Evolutionary conservation across 2,797 vertebrate genomes (phyloP), one percentile per base, ranked within the genome.

Genomic region (Coregonus suidteri): DNA sequence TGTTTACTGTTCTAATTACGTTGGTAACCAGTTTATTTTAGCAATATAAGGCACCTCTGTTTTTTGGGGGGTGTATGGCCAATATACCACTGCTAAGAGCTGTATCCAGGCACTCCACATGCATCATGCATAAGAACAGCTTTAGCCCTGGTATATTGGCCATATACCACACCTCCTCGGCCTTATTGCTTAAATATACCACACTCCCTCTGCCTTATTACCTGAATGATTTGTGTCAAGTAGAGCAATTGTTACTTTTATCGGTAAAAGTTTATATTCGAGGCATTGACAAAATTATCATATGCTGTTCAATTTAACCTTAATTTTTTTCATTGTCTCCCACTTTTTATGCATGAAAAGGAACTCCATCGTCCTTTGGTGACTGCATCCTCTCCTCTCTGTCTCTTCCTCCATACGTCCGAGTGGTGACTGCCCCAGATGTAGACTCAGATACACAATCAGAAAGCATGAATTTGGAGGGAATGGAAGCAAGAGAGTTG

Each of bases 381-480:
- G 93, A 93, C 25, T 91, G 90, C 89, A 93, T 93, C 87, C 88
- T 93, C 1, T 92, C 91, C 0, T 91, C 90, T 0, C 77, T 93
- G 77, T 89, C 89, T 14, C 92, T 93, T 51, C 93, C 84, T 56
- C 90, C 88, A 79, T 84, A 92, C 77, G 91, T 93, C 84, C 92
- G 91, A 77, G 89, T 93, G 0, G 85, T 92, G 3, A 92, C 92
- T 0, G 81, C 91, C 1, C 67, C 86, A 0, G 87, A 91, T 41
- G 77, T 93, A 0, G 85, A 92, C 59, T 3, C 92, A 0, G 79
- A 91, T 70, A 62, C 89, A 1, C 37, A 83, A 0, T 52, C 87
- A 0, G 89, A 92, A 75, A 83, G 89, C 53, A 79, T 93, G 30
- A 80, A 85, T 4, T 77, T 0, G 76, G 41, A 7, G 64, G 66